phyloP scores from a whole-genome alignment of 2,888 invertebrate species.

The Epinotia nisella region DNA sequence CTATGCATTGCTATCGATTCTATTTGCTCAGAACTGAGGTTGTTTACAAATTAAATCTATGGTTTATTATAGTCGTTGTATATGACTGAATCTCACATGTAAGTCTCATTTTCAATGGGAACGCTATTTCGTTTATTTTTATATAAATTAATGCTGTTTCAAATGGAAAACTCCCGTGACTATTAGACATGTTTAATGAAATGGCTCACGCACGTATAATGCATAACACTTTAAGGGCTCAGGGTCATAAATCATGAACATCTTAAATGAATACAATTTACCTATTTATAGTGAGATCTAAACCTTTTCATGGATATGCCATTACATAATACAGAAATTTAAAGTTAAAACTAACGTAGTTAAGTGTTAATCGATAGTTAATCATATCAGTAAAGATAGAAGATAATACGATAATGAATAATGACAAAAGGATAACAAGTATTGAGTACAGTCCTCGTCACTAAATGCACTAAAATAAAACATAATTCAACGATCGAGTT shows the following conservation, averaged over 20 bases:
- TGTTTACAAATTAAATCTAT: conserved; percentile 32
- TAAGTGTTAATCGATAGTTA: conserved; percentile 36
- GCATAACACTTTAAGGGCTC: too few relatives aligned
- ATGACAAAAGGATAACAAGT: conserved; percentile 38
- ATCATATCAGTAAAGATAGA: conserved; percentile 27
- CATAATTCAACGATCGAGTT: background rate
- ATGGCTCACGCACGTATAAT: too few relatives aligned
- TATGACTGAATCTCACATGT: too few relatives aligned
- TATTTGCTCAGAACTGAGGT: conserved; percentile 44
- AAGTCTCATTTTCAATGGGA: too few relatives aligned
- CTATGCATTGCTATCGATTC: conserved; percentile 60
- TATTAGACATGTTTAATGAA: too few relatives aligned
- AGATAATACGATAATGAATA: conserved; percentile 48
- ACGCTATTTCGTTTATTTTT: too few relatives aligned
- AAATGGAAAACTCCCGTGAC: too few relatives aligned
- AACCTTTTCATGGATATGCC: background rate
- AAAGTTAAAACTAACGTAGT: conserved; percentile 15
- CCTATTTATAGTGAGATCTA: background rate
- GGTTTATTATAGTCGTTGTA: too few relatives aligned
- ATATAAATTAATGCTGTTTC: too few relatives aligned
- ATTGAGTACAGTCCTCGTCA: background rate
- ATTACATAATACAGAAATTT: conserved; percentile 4
- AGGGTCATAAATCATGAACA: too few relatives aligned
- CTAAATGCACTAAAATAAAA: background rate
- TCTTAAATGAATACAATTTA: too few relatives aligned